phyloP scores from a whole-genome alignment of 2,888 invertebrate species.

The Xanthia icteritia region DNA sequence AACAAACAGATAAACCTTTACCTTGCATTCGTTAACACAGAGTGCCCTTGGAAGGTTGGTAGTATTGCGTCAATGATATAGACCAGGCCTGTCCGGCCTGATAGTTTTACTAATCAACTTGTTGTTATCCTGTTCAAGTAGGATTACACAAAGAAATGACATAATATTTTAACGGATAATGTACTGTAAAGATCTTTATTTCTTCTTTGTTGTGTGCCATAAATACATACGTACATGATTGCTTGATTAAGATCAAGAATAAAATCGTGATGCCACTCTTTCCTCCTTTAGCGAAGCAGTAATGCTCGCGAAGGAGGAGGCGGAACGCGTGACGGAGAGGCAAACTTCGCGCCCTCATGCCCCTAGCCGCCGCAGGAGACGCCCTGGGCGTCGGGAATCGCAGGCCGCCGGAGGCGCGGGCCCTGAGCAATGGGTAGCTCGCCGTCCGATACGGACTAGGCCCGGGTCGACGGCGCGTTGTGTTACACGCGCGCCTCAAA shows the following conservation, averaged over 20 bases:
- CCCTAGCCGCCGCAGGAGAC: too few relatives aligned
- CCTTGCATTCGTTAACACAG: not conserved
- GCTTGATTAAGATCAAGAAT: not conserved
- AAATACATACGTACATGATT: not conserved
- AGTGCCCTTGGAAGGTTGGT: slow-evolving; percentile 18
- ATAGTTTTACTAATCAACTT: slow-evolving; percentile 46
- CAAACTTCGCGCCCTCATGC: too few relatives aligned
- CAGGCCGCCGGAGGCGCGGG: too few relatives aligned
- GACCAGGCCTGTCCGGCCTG: slow-evolving; percentile 22
- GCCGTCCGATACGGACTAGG: too few relatives aligned
- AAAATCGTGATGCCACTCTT: not conserved
- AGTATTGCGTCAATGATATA: slow-evolving; percentile 5
- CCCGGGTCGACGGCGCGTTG: too few relatives aligned
- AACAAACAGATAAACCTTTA: slow-evolving; percentile 2
- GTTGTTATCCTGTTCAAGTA: slow-evolving; percentile 37
- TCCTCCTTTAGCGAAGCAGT: too few relatives aligned
- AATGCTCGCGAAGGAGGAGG: too few relatives aligned
- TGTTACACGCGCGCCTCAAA: too few relatives aligned
- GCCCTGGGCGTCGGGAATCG: too few relatives aligned
- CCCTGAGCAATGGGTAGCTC: too few relatives aligned
- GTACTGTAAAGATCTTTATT: slow-evolving; percentile 8
- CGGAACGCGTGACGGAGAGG: too few relatives aligned
- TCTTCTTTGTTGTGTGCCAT: slow-evolving; percentile 12
- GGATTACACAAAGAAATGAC: slow-evolving; percentile 25
- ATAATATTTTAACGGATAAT: slow-evolving; percentile 23